Base-by-base conservation (phyloP, 2,113 vertebrate species). In the Hirundichthys speculiger region DNA sequence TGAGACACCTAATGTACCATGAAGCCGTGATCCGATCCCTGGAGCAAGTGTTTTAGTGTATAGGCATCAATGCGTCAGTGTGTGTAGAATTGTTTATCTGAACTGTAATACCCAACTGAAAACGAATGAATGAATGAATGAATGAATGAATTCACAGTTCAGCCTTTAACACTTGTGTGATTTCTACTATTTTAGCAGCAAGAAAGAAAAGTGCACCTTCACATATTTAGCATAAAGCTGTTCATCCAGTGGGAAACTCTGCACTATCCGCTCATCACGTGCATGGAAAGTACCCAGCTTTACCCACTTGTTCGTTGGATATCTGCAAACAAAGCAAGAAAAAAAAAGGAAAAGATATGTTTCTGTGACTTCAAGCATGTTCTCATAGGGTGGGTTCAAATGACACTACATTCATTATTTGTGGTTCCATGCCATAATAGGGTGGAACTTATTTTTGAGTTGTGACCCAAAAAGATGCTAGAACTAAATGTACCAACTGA, bases 161-260 rank as follows among this genome's bases (percentile, higher is more conserved):
- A 20, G 39, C 0, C 0, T n/a, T 43, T 4, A 12, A 27, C 5
- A 21, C n/a, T 42, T 41, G n/a, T 14, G 13, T 48, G 15, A 30
- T n/a, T 14, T 46, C 43, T 30, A 22, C 9, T 18, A 13, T 20
- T 21, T 9, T 1, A n/a, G 49, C 20, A 46, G 16, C 2, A 50
- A 11, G 9, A 18, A 18, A 30, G 21, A 20, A 34, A 7, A 0
- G 10, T 25, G 88, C 94, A 98, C 98, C 96, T 99, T 99, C 64
- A 98, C 95, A 25, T 98, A 99, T 96, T 99, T 99, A 61, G 98
- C 98, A 80, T 98, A 99, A 90, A 98, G 96, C 90, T 99, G 96
- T 19, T 99, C 97, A 82, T 99, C 97, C 90, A 99, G 86, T 51
- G 98, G 98, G 85, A 99, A 99, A 79, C 96, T 99, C 87, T 99